Base-by-base conservation (phyloP, 2,797 vertebrate species). In the Botia kubotai region DNA sequence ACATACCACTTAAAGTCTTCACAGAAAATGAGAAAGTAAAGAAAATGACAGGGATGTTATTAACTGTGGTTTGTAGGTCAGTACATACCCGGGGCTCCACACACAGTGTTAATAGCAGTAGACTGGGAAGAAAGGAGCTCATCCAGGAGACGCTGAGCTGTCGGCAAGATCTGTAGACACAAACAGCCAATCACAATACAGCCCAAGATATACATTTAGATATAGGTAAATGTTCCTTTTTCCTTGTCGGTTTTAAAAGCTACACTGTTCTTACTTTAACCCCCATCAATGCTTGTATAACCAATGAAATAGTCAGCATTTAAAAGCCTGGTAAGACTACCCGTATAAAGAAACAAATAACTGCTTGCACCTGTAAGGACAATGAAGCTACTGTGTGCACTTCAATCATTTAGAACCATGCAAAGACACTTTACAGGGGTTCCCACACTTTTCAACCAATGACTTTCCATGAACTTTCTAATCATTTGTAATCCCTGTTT, bases 31-130 rank as follows among this genome's bases (percentile, higher is more conserved):
- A 19, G 5, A 36, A 43, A 63, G 6, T 11, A 46, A 43, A 43
- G 39, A 17, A 12, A 46, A 7, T 26, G 7, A 63, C 14, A 29
- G 13, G 16, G 23, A 29, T 8, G 21, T 39, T 2, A 71, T 55
- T 29, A 77, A 63, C 19, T 39, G 53, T 29, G 36, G n/a, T n/a
- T 23, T 65, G 60, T 65, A 77, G 53, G n/a, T 76, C 48, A 26
- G 26, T 53, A n/a, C 79, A 14, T 94, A 99, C 98, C 98, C 90
- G 98, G 98, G 75, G 98, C 98, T 82, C 98, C 97, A 89, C 98
- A 99, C 46, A 99, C 97, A 0, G 98, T 99, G 88, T 99, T 99
- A 90, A 99, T 99, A 86, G 98, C 97, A 23, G 98, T 99, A 33
- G 97, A 98, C 91, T 99, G 98, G 72, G 98, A 99, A 39, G 97